These are phyloP conservation scores for Chromobotia macracanthus DNA, from an alignment of 2,797 vertebrate genomes.

Conservation along the genomic window DNA sequence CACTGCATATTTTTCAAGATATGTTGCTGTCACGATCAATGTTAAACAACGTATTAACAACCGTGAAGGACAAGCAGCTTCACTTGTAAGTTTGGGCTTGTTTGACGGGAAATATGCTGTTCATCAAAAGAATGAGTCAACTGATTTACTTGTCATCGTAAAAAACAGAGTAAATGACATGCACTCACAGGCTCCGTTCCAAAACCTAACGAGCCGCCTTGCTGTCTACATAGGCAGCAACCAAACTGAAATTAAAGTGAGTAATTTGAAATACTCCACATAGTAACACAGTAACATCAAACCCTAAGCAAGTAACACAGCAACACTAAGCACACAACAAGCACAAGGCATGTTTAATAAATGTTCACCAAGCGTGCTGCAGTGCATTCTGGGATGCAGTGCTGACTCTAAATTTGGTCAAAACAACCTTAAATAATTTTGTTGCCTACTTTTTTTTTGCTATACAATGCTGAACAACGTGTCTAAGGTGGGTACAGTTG, in stretches of 20 bases:
- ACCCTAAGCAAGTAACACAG: not conserved
- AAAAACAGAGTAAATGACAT: not conserved
- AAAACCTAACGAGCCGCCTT: not conserved
- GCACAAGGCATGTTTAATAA: not conserved
- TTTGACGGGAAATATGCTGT: conserved; percentile 4
- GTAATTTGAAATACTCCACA: not conserved
- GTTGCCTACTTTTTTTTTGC: not conserved
- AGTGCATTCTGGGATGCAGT: not conserved
- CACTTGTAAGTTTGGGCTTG: not conserved
- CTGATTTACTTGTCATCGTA: not conserved
- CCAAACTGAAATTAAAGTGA: not conserved
- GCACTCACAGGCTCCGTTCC: not conserved
- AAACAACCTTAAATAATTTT: not conserved
- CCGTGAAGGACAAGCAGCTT: not conserved
- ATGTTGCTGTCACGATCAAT: conserved; percentile 22
- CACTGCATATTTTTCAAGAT: not conserved
- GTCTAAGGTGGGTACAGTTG: not conserved
- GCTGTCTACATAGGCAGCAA: not conserved
- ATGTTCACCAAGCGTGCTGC: not conserved
- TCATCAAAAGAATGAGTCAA: conserved; percentile 24
- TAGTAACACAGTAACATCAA: not conserved
- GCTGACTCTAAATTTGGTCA: not conserved
- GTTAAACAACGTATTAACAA: conserved; percentile 14
- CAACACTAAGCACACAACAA: not conserved
- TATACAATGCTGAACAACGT: not conserved